Evolutionary conservation across 2,888 invertebrate genomes (phyloP), one percentile per base, ranked within the genome.

Genomic region (Pocota personata): DNA sequence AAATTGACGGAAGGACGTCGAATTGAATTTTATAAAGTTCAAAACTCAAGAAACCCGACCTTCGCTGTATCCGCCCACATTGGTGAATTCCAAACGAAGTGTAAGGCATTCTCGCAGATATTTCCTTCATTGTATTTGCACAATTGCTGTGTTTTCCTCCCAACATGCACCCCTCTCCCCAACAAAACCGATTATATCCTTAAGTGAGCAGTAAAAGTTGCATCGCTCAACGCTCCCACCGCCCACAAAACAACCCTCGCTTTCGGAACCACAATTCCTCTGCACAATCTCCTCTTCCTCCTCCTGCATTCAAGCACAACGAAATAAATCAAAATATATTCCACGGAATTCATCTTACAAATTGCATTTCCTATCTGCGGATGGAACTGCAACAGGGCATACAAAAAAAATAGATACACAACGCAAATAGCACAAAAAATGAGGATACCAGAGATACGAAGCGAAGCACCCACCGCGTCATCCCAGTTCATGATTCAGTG

Each of bases 341-440:
- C 80, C 80, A 80, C 80, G 84, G 76, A 86, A 86, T 86, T 86
- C 86, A 80, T 86, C 82, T 86, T 86, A 86, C 86, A 86, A 86
- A 86, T 86, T 86, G 80, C 86, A 80, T 86, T 86, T 86, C 86
- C 86, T 86, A 86, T 86, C 86, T 86, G 24, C 67, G 86, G 76
- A 86, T 80, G 72, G 60, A 82, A 72, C 80, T 76, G 80, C 76
- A 82, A 82, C 82, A 86, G 69, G 75, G 71, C 84, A 66, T 52
- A 40, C 27, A 62, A 58, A 58, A 43, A 57, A 14, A 43, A 30
- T 24, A 66, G 35, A 64, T 58, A 73, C 50, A 79, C 57, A 77
- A 37, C 16, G 10, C 62, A 73, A 66, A 62, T 27, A 16, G 32
- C 24, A 57, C 40, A 71, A 40, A 46, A 58, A 21, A 40, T 10